Base-by-base conservation (phyloP, 2,113 vertebrate species). In the Euleptes europaea region DNA sequence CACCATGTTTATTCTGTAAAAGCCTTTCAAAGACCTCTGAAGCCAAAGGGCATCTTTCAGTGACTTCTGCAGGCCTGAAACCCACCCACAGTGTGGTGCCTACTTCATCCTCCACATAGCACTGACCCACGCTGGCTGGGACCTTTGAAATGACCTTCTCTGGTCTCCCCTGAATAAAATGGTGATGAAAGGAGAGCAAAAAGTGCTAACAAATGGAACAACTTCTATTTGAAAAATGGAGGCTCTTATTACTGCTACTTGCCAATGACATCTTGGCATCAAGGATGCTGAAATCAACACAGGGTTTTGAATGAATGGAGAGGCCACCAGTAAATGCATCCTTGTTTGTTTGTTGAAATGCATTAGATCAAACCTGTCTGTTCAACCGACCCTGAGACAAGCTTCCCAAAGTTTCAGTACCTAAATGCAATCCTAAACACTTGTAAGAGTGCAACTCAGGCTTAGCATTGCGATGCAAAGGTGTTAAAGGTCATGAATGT, bases 251-350 rank as follows among this genome's bases (percentile, higher is more conserved):
- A 15, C 2, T 0, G 6, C 15, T 21, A 1, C 13, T 26, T 0
- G 71, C 72, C 40, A 3, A 65, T 9, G 21, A 13, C 1, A 3
- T 21, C 31, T 0, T 17, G 28, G 49, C 47, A 5, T 57, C 54
- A 4, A 1, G n/a, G 19, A 57, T 57, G 21, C 33, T 0, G 1
- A 15, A 1, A 38, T 23, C 51, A 1, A 8, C 0, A 0, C 1
- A 21, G 26, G 72, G 82, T 26, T 84, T 49, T 77, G 31, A 83
- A 14, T 35, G 57, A 65, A 47, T 63, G 65, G 26, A 75, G 9
- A 49, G 19, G 49, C 38, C 65, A 14, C 44, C 5, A 7, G 6
- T 44, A 65, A 14, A 60, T 2, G 19, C 4, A 19, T 44, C 31
- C 57, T 78, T 31, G 28, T 66, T n/a, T 79, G 57, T 42, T 79